These are phyloP conservation scores for Carduelis carduelis DNA, from an alignment of 2,797 vertebrate species.

Conservation along the genomic window DNA sequence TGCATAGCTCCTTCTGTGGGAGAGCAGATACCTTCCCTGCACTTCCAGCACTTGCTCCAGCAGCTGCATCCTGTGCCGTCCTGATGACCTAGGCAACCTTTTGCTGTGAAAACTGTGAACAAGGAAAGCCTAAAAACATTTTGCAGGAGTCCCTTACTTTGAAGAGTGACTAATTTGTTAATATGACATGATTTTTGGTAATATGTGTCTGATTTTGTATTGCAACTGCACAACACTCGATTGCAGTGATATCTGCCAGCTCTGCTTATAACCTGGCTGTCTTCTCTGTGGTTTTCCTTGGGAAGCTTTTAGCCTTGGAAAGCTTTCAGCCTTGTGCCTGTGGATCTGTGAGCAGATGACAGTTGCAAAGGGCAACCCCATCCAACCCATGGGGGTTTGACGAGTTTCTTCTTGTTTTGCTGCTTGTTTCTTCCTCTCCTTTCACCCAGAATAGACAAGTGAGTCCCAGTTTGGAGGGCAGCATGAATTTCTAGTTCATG, in stretches of 20 bases:
- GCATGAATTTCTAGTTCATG: background rate
- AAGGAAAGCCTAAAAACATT: background rate
- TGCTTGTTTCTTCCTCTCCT: background rate
- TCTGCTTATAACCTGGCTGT: background rate
- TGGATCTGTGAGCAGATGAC: background rate
- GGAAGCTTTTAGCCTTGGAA: background rate
- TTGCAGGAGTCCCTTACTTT: background rate
- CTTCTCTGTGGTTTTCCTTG: background rate
- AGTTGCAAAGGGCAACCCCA: background rate
- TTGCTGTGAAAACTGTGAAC: background rate
- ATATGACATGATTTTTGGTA: background rate
- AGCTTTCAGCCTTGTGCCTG: background rate
- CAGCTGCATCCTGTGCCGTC: background rate
- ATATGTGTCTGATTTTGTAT: background rate
- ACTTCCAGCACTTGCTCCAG: rapidly evolving
- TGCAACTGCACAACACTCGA: background rate
- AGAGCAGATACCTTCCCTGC: background rate
- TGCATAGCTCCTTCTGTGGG: background rate
- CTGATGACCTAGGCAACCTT: background rate
- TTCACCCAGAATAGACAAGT: background rate
- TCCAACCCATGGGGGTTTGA: background rate
- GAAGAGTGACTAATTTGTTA: background rate
- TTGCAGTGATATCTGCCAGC: background rate
- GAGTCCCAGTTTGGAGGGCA: background rate
- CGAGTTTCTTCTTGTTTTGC: background rate